Conservation (phyloP, 2,797 vertebrate genomes). For the Hephaestus fuliginosus region DNA sequence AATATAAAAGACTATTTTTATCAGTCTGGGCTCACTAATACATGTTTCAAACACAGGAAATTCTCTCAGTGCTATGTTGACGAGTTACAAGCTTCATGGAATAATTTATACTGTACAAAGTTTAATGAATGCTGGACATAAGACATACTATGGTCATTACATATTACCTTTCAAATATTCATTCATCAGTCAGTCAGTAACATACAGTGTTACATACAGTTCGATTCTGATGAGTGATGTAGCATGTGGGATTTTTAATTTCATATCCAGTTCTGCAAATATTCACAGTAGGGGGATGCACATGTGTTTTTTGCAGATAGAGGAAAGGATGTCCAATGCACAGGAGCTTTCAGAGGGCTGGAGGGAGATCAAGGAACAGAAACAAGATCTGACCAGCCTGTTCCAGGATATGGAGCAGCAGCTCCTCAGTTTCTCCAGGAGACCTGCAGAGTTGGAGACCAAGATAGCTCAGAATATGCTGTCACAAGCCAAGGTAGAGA, state of each 20-base stretch:
- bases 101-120: not conserved
- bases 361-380: conserved; percentile 96
- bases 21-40: not conserved
- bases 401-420: conserved; percentile 96
- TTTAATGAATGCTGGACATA: not conserved
- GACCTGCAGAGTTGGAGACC: conserved; percentile 92
- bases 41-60: not conserved
- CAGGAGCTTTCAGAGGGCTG: conserved; percentile 94
- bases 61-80: not conserved
- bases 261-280: not conserved
- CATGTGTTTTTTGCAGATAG: conserved; percentile 86
- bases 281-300: not conserved
- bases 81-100: not conserved
- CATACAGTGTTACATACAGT: not conserved
- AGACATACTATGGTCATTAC: not conserved
- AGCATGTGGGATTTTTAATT: not conserved
- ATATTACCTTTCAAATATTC: not conserved
- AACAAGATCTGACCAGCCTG: conserved; percentile 91
- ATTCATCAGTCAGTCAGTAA: not conserved
- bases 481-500: conserved; percentile 92
- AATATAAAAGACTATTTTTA: not conserved
- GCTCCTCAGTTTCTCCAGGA: conserved; percentile 92
- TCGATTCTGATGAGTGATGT: not conserved
- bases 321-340: conserved; percentile 90
- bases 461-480: conserved; percentile 96